Evolutionary conservation across 2,797 vertebrate genomes (phyloP).

Genomic region (Esox lucius): DNA sequence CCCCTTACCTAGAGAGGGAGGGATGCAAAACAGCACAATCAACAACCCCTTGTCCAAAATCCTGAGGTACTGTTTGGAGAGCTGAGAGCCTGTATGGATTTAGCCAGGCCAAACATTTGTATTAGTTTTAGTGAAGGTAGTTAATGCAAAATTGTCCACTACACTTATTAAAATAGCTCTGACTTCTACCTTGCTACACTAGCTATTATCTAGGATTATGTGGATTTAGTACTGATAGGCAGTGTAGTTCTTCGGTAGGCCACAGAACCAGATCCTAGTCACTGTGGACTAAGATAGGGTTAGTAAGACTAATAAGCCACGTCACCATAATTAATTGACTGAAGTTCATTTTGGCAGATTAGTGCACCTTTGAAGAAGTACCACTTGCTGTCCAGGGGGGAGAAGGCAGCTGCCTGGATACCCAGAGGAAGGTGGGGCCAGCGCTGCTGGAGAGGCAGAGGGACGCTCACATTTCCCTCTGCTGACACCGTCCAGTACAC

Average conservation of each 20-base stretch:
- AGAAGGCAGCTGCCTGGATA: slow-evolving; percentile 88
- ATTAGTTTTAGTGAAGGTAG: neutral
- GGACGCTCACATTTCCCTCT: slow-evolving; percentile 65
- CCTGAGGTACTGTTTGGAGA: neutral
- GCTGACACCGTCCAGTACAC: slow-evolving; percentile 83
- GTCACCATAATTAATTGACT: neutral
- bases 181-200: too few relatives aligned
- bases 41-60: neutral
- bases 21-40: slow-evolving; percentile 1
- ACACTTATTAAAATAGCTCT: too few relatives aligned
- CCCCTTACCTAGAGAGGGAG: slow-evolving; percentile 76
- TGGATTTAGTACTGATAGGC: too few relatives aligned
- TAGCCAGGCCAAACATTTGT: neutral
- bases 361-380: slow-evolving; percentile 94
- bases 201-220: too few relatives aligned
- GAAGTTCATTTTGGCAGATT: neutral
- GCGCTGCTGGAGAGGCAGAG: slow-evolving; percentile 69
- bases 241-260: too few relatives aligned
- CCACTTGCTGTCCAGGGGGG: slow-evolving; percentile 80
- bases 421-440: slow-evolving; percentile 82
- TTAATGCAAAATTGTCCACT: too few relatives aligned
- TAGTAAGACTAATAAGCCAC: too few relatives aligned
- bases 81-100: neutral
- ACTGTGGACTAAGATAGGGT: too few relatives aligned
- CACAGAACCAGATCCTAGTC: too few relatives aligned